These are phyloP conservation scores for Palythoa heliodiscus DNA, from an alignment of 92 coral and sea anemone genomes.

Conservation along the genomic window DNA sequence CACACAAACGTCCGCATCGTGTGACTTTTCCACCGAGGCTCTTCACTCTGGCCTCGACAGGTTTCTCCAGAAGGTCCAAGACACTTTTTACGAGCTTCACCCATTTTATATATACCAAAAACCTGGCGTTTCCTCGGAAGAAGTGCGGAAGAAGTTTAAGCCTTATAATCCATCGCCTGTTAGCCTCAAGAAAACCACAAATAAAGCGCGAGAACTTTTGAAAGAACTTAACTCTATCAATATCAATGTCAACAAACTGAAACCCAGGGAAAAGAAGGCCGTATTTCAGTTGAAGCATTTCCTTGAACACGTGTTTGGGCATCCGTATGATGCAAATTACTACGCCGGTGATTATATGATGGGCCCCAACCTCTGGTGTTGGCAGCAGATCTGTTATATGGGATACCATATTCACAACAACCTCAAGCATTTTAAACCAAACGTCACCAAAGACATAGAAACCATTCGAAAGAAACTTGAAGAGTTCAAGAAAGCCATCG, in stretches of 20 bases:
- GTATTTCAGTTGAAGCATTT: constrained; percentile 72
- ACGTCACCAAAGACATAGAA: constrained; percentile 46
- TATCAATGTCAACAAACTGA: constrained; percentile 53
- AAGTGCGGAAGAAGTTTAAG: constrained; percentile 57
- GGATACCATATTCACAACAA: constrained; percentile 38
- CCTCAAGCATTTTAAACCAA: constrained; percentile 53
- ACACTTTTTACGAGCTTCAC: constrained; percentile 63
- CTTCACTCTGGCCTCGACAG: constrained; percentile 62
- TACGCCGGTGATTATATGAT: constrained; percentile 79
- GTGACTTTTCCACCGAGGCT: constrained; percentile 72
- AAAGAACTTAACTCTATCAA: constrained; percentile 47
- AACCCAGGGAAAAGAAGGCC: constrained; percentile 78
- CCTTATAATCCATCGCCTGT: constrained; percentile 73
- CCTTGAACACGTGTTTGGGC: constrained; percentile 58
- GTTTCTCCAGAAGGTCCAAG: constrained; percentile 72
- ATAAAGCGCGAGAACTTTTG: constrained; percentile 60
- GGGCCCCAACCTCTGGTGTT: constrained; percentile 80
- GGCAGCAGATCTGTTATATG: constrained; percentile 70
- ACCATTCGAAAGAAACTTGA: constrained; percentile 46
- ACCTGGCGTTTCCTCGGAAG: constrained; percentile 53
- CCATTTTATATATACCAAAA: constrained; percentile 62
- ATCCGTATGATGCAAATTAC: constrained; percentile 69
- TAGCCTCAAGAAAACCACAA: constrained; percentile 64
- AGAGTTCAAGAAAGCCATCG: constrained; percentile 55
- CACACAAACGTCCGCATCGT: background rate